Evolutionary conservation across 2,888 invertebrate genomes (phyloP), one percentile per base, ranked within the genome.

Genomic region (Pasiphila rectangulata): DNA sequence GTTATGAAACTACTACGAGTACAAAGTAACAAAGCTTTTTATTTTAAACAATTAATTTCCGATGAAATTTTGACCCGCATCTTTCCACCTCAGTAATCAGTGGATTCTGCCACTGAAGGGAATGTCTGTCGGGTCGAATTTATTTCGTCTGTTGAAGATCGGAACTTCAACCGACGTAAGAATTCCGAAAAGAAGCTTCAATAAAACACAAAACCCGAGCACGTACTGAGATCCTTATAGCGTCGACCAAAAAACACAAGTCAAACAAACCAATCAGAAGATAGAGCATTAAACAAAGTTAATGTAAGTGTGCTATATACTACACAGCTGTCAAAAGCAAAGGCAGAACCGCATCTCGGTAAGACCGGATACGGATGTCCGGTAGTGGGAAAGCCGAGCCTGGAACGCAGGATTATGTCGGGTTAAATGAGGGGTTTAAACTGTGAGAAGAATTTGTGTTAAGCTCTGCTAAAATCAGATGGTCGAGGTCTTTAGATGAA

Each of bases 341-440:
- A 40, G 17, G 21, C 16, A n/a, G n/a, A 24, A 23, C 40, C 25
- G 24, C 35, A 35, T 52, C 50, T 52, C 43, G 47, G 45, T 12
- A 29, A 40, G 24, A 10, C 45, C 43, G 29, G 45, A 21, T 38
- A 25, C 51, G 46, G 54, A 43, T 35, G 42, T 47, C 45, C 56
- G 54, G 54, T 49, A 46, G 45, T 43, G 53, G 53, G 45, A 53
- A 49, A 55, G 47, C 37, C 23, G 38, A 48, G 46, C 41, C 46
- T 47, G 34, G 21, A 40, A 15, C 50, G 47, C 17, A 12, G 51
- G 54, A 56, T 58, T 58, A 54, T 39, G 54, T 52, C 54, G 34
- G 29, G 42, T 44, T 56, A 58, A n/a, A 56, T 56, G 56, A 56
- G 49, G 37, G 43, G 40, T 36, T 27, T 20, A 27, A 9, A 36